Conservation (phyloP, 2,888 invertebrate genomes). For the Dicranocentrus wangi region DNA sequence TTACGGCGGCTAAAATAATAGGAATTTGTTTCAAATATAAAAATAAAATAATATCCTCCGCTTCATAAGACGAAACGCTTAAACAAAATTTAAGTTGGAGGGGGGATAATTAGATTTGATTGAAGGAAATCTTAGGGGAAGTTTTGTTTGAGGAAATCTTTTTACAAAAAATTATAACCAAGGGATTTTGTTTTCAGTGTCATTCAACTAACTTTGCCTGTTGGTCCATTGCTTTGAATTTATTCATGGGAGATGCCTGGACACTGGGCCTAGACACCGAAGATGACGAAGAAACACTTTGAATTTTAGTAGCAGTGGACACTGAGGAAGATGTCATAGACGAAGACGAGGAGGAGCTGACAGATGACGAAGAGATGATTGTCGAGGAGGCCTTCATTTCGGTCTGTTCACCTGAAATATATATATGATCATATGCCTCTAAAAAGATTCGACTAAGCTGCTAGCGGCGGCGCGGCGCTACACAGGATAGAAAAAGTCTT, state of each 20-base stretch:
- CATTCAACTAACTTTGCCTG: slow-evolving; percentile 76
- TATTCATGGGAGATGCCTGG: slow-evolving; percentile 77
- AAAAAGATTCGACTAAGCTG: background rate
- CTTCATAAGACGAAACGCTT: too few species aligned
- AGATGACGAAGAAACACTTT: slow-evolving; percentile 54
- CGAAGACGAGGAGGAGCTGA: slow-evolving; percentile 28
- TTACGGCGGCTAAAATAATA: too few species aligned
- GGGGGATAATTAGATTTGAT: too few species aligned
- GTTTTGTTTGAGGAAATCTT: too few species aligned
- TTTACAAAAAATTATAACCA: too few species aligned
- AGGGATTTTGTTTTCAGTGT: background rate
- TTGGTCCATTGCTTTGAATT: slow-evolving; percentile 92
- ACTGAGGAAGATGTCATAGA: slow-evolving; percentile 53
- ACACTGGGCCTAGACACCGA: slow-evolving; percentile 42
- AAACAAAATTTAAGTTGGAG: too few species aligned
- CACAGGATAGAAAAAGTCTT: too few species aligned
- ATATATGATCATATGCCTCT: slow-evolving; percentile 35
- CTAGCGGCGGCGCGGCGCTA: too few species aligned
- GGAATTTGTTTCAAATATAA: too few species aligned
- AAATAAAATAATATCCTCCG: too few species aligned
- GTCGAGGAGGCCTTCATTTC: slow-evolving; percentile 62
- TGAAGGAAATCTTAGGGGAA: too few species aligned
- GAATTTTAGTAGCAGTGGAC: slow-evolving; percentile 38
- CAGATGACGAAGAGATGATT: slow-evolving; percentile 53
- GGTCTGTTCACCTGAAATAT: slow-evolving; percentile 58